Evolutionary conservation across 92 coral and sea anemone genomes (phyloP), one percentile per base, ranked within the genome.

Genomic region (Zoanthus sansibaricus): DNA sequence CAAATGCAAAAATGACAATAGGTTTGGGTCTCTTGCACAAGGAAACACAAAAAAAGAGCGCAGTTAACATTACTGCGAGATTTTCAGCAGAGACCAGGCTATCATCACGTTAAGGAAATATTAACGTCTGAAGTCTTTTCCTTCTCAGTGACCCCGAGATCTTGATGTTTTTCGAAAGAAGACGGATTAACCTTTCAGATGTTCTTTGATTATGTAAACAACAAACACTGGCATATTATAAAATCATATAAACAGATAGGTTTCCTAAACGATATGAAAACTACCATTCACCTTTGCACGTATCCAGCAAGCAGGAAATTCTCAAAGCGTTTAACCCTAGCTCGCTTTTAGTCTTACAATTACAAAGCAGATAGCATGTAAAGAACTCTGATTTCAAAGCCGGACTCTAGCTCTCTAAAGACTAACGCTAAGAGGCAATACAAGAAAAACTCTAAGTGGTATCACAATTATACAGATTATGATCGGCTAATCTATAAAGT

Each of bases 401-500:
- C 85, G 75, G 70, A 47, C 73, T 69, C 71, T 18, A 46, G 30
- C 74, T 69, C 62, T 66, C 21, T 44, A 42, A 20, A 80, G 70
- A 44, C 44, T 80, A 56, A 42, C 45, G 30, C 37, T 80, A 64
- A 64, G 85, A 74, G 18, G 74, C 85, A 80, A 45, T 80, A 64
- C 12, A 30, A 80, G 15, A 55, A 80, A 6, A 66, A 14, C 18
- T 7, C 85, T 51, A 80, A 80, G 85, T 80, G 85, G 85, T 20
- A 59, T 31, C 74, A 66, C 70, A 59, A 31, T 62, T 3, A 66
- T 66, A 64, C 66, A 66, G 85, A 71, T 80, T 80, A 80, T 46
- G 85, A 80, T 66, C 85, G 25, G 75, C 75, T 80, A 80, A 80
- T 80, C 85, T 80, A 64, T 66, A 46, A 80, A 80, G 85, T 80